A percentile compares a stretch with the other conserved stretches of the same genome.
phyloP scores from a whole-genome alignment of 2,888 invertebrate species.

The Chelonus formosanus region DNA sequence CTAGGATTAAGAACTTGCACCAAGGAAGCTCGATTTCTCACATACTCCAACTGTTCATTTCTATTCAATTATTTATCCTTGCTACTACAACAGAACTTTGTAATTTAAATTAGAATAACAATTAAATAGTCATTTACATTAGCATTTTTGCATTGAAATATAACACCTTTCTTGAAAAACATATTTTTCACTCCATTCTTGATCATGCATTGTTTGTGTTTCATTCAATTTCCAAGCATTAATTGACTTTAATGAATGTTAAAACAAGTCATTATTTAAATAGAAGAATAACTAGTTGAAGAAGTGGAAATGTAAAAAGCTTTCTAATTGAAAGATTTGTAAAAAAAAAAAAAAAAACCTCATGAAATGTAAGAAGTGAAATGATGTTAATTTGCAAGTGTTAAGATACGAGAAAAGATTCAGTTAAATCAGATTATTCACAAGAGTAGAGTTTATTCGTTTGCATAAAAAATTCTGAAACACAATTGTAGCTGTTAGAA shows the following conservation, averaged over 20 bases:
- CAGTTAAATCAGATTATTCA: not conserved
- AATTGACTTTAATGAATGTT: too few species aligned
- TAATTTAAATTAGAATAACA: not conserved
- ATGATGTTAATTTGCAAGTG: conserved; percentile 23
- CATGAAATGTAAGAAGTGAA: conserved; percentile 4
- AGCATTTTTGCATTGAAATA: not conserved
- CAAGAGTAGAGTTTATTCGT: not conserved
- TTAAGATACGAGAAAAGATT: conserved; percentile 5
- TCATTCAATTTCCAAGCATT: too few species aligned
- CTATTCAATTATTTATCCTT: not conserved
- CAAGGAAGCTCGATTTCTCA: conserved; percentile 8
- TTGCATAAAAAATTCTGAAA: not conserved
- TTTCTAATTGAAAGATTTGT: not conserved
- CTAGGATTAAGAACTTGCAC: conserved; percentile 18
- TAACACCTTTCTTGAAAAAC: too few species aligned
- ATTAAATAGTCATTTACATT: conserved; percentile 2
- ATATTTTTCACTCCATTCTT: too few species aligned
- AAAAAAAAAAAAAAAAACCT: conserved; percentile 3
- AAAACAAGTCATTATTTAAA: too few species aligned
- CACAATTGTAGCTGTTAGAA: not conserved
- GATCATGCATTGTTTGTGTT: too few species aligned
- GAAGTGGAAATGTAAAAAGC: too few species aligned
- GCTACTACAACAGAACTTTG: not conserved
- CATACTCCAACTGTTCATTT: not conserved
- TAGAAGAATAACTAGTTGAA: too few species aligned